These are phyloP conservation scores for Rhinophrynus dorsalis DNA, from an alignment of 2,797 vertebrate species.

Conservation along the genomic window DNA sequence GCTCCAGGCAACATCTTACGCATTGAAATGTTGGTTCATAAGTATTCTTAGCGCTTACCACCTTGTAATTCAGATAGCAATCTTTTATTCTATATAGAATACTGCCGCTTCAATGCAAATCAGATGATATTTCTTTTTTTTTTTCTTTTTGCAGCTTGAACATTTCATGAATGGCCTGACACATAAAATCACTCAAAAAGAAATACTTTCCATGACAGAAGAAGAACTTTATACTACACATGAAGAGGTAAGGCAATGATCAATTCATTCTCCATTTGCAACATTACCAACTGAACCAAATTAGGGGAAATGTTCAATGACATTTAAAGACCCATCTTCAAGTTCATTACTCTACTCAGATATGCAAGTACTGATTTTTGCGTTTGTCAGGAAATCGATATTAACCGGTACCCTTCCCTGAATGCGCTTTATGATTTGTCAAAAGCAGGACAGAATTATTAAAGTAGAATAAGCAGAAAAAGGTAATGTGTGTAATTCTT, in stretches of 20 bases:
- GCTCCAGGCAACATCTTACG: constrained; percentile 8
- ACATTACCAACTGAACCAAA: constrained; percentile 44
- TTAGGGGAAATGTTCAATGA: constrained; percentile 47
- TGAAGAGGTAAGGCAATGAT: constrained; percentile 52
- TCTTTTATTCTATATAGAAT: constrained; percentile 26
- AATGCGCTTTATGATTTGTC: constrained; percentile 11
- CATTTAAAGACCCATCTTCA: constrained; percentile 47
- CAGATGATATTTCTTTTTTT: neutral
- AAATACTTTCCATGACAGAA: constrained; percentile 53
- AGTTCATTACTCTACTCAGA: constrained; percentile 38
- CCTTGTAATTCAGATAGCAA: constrained; percentile 17
- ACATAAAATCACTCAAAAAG: constrained; percentile 55
- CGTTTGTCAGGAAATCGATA: constrained; percentile 40
- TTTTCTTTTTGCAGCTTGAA: constrained; percentile 51
- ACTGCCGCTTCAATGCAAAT: constrained; percentile 18
- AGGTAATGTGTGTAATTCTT: neutral
- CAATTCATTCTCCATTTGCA: constrained; percentile 38
- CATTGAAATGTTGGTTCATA: constrained; percentile 8
- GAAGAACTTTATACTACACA: constrained; percentile 45
- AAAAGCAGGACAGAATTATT: neutral
- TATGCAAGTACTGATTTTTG: constrained; percentile 32
- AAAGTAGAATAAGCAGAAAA: constrained; percentile 17
- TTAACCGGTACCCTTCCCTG: constrained; percentile 13
- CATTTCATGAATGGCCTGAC: constrained; percentile 54
- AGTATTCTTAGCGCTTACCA: constrained; percentile 13